Evolutionary conservation across 1,140 invertebrate genomes (phyloP).

Genomic region (Drosophila pallidifrons): DNA sequence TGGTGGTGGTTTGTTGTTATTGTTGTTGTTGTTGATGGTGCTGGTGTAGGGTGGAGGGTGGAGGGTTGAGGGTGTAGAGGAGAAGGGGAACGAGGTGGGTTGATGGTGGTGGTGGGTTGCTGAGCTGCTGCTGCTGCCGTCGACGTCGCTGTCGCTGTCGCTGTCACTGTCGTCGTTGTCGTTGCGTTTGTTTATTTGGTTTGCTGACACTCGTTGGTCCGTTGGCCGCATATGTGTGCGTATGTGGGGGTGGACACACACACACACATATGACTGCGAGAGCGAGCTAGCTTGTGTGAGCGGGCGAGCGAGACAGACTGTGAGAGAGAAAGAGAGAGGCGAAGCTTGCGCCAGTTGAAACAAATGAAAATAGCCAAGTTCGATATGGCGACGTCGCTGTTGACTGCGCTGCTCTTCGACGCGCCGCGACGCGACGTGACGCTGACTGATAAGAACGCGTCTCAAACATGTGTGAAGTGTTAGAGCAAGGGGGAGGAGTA

Average conservation of each 20-base stretch:
- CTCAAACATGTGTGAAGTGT: slow-evolving; percentile 40
- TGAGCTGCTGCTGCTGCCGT: slow-evolving; percentile 25
- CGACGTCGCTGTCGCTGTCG: slow-evolving; percentile 17
- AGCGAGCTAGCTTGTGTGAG: slow-evolving; percentile 36
- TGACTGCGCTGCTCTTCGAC: slow-evolving; percentile 1
- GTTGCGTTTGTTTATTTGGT: slow-evolving; percentile 73
- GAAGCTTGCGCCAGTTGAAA: slow-evolving; percentile 48
- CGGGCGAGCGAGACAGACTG: slow-evolving; percentile 15
- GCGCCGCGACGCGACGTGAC: background rate
- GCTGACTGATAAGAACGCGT: slow-evolving; percentile 31
- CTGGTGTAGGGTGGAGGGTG: slow-evolving; percentile 1
- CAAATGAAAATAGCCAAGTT: slow-evolving; percentile 57
- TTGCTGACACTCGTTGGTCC: slow-evolving; percentile 59
- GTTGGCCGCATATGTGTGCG: slow-evolving; percentile 62
- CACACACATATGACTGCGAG: slow-evolving; percentile 29
- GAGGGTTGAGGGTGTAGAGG: too few relatives aligned
- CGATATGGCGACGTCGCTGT: slow-evolving; percentile 39
- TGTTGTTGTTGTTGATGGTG: slow-evolving; percentile 6
- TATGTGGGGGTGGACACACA: slow-evolving; percentile 72
- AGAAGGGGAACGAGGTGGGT: slow-evolving; percentile 9
- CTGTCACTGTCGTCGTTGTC: slow-evolving; percentile 1
- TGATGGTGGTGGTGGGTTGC: slow-evolving; percentile 50
- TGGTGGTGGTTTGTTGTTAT: slow-evolving; percentile 41
- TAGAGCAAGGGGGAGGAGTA: background rate
- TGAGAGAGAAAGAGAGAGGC: slow-evolving; percentile 24